Evolutionary conservation across 2,113 vertebrate genomes (phyloP).

Genomic region (Trichomycterus rosablanca): DNA sequence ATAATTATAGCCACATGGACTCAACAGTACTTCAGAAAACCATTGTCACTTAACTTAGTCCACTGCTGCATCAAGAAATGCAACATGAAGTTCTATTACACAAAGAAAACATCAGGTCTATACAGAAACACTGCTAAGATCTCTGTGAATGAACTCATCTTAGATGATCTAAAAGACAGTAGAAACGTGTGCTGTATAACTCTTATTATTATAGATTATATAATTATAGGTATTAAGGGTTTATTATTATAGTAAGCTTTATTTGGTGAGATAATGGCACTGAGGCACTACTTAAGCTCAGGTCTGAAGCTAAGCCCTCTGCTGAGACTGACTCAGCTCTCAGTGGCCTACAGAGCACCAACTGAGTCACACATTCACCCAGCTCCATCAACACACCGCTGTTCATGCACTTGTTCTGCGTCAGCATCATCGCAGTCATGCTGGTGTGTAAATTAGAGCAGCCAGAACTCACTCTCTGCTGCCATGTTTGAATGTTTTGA

Average conservation of each 20-base stretch:
- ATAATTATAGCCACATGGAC: too few species aligned
- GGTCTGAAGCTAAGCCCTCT: constrained; percentile 16
- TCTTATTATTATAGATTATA: too few species aligned
- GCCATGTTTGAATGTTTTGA: constrained; percentile 9
- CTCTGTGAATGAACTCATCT: too few species aligned
- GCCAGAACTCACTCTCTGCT: constrained; percentile 5
- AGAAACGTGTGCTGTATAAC: too few species aligned
- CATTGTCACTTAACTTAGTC: too few species aligned
- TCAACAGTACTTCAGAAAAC: too few species aligned
- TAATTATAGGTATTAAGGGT: too few species aligned
- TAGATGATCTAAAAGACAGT: too few species aligned
- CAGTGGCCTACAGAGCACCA: neutral
- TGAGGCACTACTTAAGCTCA: constrained; percentile 22
- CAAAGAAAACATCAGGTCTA: too few species aligned
- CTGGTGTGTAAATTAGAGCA: constrained; percentile 33
- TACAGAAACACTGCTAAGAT: too few species aligned
- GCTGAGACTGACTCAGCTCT: constrained; percentile 29
- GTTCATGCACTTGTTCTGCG: constrained; percentile 11
- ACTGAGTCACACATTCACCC: constrained; percentile 24
- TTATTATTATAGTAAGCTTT: constrained; percentile 10
- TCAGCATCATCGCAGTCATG: constrained; percentile 26
- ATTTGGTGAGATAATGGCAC: constrained; percentile 22
- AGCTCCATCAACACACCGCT: constrained; percentile 18
- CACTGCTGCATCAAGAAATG: too few species aligned
- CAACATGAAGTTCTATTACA: too few species aligned